These are phyloP conservation scores for Anniella stebbinsi DNA, from an alignment of 2,797 vertebrate genomes.

Conservation along the genomic window DNA sequence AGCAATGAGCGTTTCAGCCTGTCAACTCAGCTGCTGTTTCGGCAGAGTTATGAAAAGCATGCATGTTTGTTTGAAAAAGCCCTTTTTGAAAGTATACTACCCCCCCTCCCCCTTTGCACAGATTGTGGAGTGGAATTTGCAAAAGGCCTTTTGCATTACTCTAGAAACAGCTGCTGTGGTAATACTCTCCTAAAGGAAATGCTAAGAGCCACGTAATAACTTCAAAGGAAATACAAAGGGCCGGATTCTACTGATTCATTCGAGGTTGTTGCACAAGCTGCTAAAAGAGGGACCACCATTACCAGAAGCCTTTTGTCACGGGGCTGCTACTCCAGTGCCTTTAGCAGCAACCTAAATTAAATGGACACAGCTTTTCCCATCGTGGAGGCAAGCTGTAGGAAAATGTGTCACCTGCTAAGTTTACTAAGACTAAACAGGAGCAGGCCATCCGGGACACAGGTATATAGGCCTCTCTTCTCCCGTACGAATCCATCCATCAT, in stretches of 20 bases:
- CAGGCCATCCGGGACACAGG: not conserved
- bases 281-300: not conserved
- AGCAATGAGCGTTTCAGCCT: conserved; percentile 70
- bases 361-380: not conserved
- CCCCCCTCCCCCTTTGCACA: conserved; percentile 47
- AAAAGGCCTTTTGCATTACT: conserved; percentile 65
- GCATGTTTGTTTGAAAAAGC: conserved; percentile 56
- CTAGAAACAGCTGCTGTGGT: conserved; percentile 70
- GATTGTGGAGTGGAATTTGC: conserved; percentile 61
- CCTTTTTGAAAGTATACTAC: conserved; percentile 59
- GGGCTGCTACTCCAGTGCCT: not conserved
- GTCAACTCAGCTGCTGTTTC: conserved; percentile 74
- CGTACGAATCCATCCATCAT: not conserved
- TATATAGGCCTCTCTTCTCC: not conserved
- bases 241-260: conserved; percentile 49
- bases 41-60: conserved; percentile 70
- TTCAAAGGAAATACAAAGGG: conserved; percentile 16
- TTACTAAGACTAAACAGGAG: not conserved
- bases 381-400: not conserved
- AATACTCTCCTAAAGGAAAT: conserved; percentile 61
- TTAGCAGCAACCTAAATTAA: not conserved
- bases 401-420: not conserved
- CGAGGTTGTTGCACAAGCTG: not conserved
- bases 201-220: conserved; percentile 44
- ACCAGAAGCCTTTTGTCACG: not conserved